These are phyloP conservation scores for Rhingia campestris DNA, from an alignment of 2,888 invertebrate species.

Conservation along the genomic window DNA sequence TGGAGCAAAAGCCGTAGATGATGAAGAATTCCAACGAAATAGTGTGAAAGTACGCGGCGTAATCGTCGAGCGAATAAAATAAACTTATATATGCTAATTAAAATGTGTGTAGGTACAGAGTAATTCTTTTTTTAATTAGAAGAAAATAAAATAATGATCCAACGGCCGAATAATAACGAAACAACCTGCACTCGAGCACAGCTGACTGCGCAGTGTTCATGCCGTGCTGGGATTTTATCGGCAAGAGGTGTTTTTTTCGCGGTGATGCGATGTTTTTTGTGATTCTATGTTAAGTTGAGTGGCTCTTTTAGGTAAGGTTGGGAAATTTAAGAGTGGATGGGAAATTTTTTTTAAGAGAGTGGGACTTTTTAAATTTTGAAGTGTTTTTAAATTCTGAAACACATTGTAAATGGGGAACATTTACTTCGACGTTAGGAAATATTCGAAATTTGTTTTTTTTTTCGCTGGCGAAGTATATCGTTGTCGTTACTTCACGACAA, in stretches of 20 bases:
- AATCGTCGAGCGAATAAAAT: not conserved
- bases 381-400: too few species aligned
- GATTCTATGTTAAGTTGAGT: not conserved
- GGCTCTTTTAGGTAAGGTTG: too few species aligned
- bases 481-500: too few species aligned
- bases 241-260: conserved; percentile 44
- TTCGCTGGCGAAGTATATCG: too few species aligned
- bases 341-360: not conserved
- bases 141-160: not conserved
- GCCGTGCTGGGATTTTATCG: conserved; percentile 34
- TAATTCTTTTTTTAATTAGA: conserved; percentile 14
- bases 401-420: too few species aligned
- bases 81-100: not conserved
- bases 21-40: conserved; percentile 10
- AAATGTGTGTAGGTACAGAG: not conserved
- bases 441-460: too few species aligned
- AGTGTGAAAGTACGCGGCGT: not conserved
- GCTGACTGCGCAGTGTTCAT: conserved; percentile 71
- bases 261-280: conserved; percentile 24
- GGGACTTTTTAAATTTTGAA: too few species aligned
- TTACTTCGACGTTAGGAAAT: too few species aligned
- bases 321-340: not conserved
- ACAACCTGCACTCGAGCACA: conserved; percentile 61
- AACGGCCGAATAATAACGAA: not conserved
- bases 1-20: conserved; percentile 20